Percentiles rank a stretch among this genome's conserved stretches.
Evolutionary conservation across 1,140 invertebrate species (phyloP).

Genomic region (Zaprionus lachaisei): DNA sequence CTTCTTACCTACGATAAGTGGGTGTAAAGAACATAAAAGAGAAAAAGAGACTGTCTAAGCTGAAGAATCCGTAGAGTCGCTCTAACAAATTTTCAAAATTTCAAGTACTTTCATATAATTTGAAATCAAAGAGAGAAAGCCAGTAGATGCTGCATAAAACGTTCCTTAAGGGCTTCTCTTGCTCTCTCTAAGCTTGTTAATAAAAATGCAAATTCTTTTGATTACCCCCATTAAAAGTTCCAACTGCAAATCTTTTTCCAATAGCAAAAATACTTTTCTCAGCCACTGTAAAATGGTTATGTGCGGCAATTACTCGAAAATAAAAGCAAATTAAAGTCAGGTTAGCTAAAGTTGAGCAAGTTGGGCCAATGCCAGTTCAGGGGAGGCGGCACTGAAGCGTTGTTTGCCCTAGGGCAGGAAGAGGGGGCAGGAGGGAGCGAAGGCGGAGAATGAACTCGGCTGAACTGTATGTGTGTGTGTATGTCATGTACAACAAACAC

Average conservation of each 20-base stretch:
- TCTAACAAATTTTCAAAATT: no score
- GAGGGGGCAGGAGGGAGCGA: neutral
- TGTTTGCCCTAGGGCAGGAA: constrained; percentile 15
- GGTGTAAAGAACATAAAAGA: no score
- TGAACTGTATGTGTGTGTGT: constrained; percentile 56
- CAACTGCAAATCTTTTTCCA: neutral
- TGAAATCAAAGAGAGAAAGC: no score
- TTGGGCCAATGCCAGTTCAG: neutral
- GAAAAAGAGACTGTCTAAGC: no score
- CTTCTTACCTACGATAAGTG: no score
- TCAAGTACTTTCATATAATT: no score
- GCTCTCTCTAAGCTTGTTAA: neutral
- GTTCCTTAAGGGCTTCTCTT: neutral
- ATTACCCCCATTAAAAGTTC: neutral
- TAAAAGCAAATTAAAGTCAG: constrained; percentile 5
- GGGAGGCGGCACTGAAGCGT: constrained; percentile 50
- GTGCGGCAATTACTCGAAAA: constrained; percentile 8
- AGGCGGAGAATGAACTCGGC: constrained; percentile 55
- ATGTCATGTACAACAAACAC: constrained; percentile 35
- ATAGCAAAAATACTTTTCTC: constrained; percentile 2
- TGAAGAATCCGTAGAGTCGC: no score
- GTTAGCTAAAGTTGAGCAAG: neutral
- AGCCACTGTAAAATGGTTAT: constrained; percentile 4
- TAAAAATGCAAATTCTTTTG: constrained; percentile 4
- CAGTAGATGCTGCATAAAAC: no score